A percentile compares a stretch with the other conserved stretches of the same genome.
phyloP scores from a whole-genome alignment of 2,888 invertebrate genomes.

The Chymomyza procnemis region DNA sequence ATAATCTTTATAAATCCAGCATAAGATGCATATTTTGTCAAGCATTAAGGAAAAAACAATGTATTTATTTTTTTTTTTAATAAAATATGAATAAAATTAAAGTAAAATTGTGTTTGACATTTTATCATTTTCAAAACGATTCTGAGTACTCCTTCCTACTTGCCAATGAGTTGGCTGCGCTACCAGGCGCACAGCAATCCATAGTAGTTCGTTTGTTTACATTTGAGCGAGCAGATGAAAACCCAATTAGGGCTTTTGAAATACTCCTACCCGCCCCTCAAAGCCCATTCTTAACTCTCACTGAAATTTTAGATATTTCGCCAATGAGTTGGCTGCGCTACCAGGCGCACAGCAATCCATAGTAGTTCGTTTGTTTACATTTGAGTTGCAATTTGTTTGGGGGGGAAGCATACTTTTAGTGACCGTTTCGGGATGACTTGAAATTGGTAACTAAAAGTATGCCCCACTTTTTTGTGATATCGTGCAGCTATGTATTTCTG shows the following conservation, averaged over 20 bases:
- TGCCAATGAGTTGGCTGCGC: not conserved
- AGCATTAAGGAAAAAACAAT: not conserved
- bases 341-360: no score
- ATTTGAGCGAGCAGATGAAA: no score
- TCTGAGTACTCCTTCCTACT: no score
- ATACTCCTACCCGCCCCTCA: no score
- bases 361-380: no score
- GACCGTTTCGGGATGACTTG: not conserved
- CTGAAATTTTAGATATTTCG: not conserved
- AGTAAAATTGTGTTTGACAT: not conserved
- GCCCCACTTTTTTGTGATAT: not conserved
- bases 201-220: no score
- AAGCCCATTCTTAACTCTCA: no score
- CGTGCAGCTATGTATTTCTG: not conserved
- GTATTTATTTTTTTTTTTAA: not conserved
- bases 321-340: not conserved
- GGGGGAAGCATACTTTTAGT: not conserved
- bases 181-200: no score
- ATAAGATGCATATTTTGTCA: not conserved
- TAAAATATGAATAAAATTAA: not conserved
- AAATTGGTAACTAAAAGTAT: not conserved
- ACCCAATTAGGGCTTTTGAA: no score
- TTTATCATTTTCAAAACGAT: no score
- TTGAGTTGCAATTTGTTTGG: no score
- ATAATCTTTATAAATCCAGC: not conserved